Base-by-base conservation (phyloP, 53 echinoderm and acorn worm species). In the Luidia sarsii region DNA sequence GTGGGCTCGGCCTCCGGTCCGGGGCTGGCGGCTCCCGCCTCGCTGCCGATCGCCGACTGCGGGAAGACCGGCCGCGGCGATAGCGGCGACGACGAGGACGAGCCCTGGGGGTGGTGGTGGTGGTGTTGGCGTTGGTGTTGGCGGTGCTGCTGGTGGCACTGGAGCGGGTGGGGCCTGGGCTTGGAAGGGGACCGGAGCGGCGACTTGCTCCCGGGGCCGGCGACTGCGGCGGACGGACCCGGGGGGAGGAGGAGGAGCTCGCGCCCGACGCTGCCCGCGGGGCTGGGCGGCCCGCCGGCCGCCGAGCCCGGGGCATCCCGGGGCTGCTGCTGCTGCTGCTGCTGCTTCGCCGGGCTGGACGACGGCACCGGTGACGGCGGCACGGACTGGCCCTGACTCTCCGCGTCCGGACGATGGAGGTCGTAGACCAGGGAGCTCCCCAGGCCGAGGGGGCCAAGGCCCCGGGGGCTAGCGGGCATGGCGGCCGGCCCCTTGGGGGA, bases 351-450 rank as follows among this genome's bases (percentile, higher is more conserved):
- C 28, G 67, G 67, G 77, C 46, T 60, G 8, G 74, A 57, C 34
- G 74, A 74, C 37, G 62, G 46, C 77, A 46, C 45, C n/a, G n/a
- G n/a, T n/a, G n/a, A n/a, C n/a, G n/a, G n/a, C n/a, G n/a, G n/a
- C n/a, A n/a, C n/a, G n/a, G n/a, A n/a, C n/a, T n/a, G n/a, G 33
- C 60, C 35, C 46, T 60, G 60, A 35, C 77, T 60, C 77, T 57
- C 43, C 39, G 57, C 70, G 16, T 21, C 20, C 11, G 37, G 3
- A 20, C 16, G 37, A 21, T 65, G 39, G 15, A 51, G 70, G 16
- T 74, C 50, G 7, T 74, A 56, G 15, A 56, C 14, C 57, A 74
- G 39, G 22, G 74, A 77, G 43, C 77, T 61, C 27, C 43, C 60
- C 16, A 35, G 54, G 25, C 46, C 32, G 3, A 27, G 8, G 13